Base-by-base conservation (phyloP, 2,113 vertebrate genomes). In the Oceanites oceanicus region DNA sequence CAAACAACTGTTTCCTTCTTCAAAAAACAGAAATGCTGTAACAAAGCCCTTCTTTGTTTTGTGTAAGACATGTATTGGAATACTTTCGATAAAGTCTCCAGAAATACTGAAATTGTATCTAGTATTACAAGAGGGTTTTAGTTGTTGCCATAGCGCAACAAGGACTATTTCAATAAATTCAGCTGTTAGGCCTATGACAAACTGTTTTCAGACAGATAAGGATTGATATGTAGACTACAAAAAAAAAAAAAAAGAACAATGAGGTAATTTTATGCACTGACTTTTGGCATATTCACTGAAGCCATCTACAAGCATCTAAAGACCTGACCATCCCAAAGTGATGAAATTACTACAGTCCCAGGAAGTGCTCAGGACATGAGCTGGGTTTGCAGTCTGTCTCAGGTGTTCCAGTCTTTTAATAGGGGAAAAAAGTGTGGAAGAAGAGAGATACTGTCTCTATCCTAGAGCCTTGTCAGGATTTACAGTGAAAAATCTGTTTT, bases 1-100 rank as follows among this genome's bases (percentile, higher is more conserved):
- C 20, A 25, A 88, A 34, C 36, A 82, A 52, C 45, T 50, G n/a
- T 87, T 87, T 88, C 38, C 52, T 67, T 30, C 70, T 94, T 91
- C 15, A 78, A 29, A 91, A 87, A 74, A 27, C 15, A 23, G 27
- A 71, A 76, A 70, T 80, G 16, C 20, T 83, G 11, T 88, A 77
- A 91, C 79, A 95, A 91, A 84, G 68, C 42, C 27, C 2, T 40
- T 29, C 32, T 82, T 94, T 97, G 47, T 93, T 86, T 90, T 58
- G 22, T 38, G 7, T 34, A 25, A 58, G 71, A 66, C 20, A 63
- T 66, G 32, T 67, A 44, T 74, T 75, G 42, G 61, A 81, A 81
- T 94, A 55, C 65, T 86, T 95, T 49, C 0, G 30, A 80, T 86
- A 80, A 93, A 68, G 50, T 88, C 25, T 86, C 36, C n/a, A 86